A percentile compares a stretch with the other conserved stretches of the same genome.
These are phyloP conservation scores for Eupithecia tripunctaria DNA, from an alignment of 2,888 invertebrate genomes.

Conservation along the genomic window DNA sequence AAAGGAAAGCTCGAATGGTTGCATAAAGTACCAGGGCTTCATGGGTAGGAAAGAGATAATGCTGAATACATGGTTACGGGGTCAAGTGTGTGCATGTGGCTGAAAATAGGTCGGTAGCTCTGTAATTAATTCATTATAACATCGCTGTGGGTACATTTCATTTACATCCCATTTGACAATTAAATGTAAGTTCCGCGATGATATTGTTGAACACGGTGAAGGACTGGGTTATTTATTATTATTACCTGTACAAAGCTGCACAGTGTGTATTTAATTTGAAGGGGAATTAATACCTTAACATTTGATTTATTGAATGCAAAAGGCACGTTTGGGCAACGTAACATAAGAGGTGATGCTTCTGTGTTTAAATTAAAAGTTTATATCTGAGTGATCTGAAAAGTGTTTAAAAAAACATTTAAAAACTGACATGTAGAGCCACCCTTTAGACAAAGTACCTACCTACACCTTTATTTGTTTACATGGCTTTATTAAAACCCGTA, in stretches of 20 bases:
- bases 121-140: slow-evolving; percentile 31
- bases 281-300: background rate
- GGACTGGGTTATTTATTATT: background rate
- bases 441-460: background rate
- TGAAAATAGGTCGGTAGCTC: slow-evolving; percentile 34
- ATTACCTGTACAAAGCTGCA: background rate
- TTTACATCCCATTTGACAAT: background rate
- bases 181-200: background rate
- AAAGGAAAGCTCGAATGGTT: slow-evolving; percentile 23
- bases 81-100: slow-evolving; percentile 34
- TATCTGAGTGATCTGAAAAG: too few relatives aligned
- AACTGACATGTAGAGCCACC: too few relatives aligned
- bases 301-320: too few relatives aligned
- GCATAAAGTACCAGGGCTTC: slow-evolving; percentile 27
- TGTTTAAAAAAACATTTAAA: too few relatives aligned
- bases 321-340: too few relatives aligned
- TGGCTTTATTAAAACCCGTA: too few relatives aligned
- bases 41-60: slow-evolving; percentile 10
- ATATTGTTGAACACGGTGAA: background rate
- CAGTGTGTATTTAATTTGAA: background rate
- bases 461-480: too few relatives aligned
- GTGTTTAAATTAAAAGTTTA: too few relatives aligned
- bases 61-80: slow-evolving; percentile 34
- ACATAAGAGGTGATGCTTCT: too few relatives aligned
- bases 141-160: background rate